Base-by-base conservation (phyloP, 2,113 vertebrate genomes). In the Pterocles orientalis region DNA sequence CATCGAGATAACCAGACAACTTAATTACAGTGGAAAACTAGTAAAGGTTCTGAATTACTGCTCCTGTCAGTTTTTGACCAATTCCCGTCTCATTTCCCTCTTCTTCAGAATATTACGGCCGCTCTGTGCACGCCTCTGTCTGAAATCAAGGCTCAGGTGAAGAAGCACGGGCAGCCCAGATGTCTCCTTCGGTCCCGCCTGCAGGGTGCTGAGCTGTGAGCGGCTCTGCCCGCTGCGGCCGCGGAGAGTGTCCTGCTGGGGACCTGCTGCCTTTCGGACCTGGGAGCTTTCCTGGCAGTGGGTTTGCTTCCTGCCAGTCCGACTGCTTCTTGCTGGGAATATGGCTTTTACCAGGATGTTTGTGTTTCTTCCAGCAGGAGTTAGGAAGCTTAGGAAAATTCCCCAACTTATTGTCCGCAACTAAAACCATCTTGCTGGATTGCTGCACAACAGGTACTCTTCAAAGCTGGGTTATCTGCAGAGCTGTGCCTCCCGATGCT, bases 201-300 rank as follows among this genome's bases (percentile, higher is more conserved):
- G 61, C 33, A 23, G 82, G 69, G 14, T 11, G 45, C 85, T 56
- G 93, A 71, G 66, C 66, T 14, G 2, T 0, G 0, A 48, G 87
- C 1, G 2, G 41, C 65, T 75, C 56, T 43, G 61, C 34, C 50
- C 0, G 3, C n/a, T 36, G 14, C 0, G 4, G 61, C 71, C 1
- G 0, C 2, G 8, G 85, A 81, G 28, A 5, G 8, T 45, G n/a
- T 26, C 34, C 62, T 9, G 2, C 0, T 4, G 43, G 57, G 45
- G 72, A 25, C 48, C 53, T 51, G 24, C 71, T 62, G 62, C 39
- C 34, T 72, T 43, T 12, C 58, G 11, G 53, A 33, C 1, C 6
- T 25, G 10, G 17, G 41, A 75, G 47, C 16, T 8, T 56, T 60
- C 68, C 77, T 45, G 24, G 19, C 2, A 3, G 7, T n/a, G 45